Evolutionary conservation across 2,888 invertebrate genomes (phyloP), one percentile per base, ranked within the genome.

Genomic region (Cataglyphis albicans): DNA sequence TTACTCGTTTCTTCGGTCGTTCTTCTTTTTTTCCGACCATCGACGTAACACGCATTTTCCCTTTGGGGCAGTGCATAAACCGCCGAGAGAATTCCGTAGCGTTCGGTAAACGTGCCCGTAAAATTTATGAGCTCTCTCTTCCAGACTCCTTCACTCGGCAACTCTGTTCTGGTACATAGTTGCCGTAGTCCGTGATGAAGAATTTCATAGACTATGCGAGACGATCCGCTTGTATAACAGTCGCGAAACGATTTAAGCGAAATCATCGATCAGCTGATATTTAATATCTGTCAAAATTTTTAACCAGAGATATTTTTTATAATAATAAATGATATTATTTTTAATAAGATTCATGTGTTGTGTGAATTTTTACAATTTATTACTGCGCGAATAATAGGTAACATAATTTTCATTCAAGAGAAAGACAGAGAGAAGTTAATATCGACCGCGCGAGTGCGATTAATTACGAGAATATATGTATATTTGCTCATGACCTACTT

Each of bases 61-160:
- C 35, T 64, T 29, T 41, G 21, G 32, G 44, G 15, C 61, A 48
- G 29, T 70, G 41, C 70, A 63, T 65, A 70, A 83, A 83, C 32
- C 70, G 41, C n/a, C 73, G 73, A 48, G 59, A 67, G 61, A 41
- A 61, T 76, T 41, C 25, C 35, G 44, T 64, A 70, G 76, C 48
- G n/a, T 29, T 57, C 52, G 72, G 81, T 25, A 68, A 78, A 82
- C 63, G 76, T 38, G 55, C 25, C 64, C 83, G 64, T 80, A 70
- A 83, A 83, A 80, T 83, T 83, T 64, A 83, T 80, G 72, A 35
- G 25, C 55, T 83, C 76, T 63, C 55, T 83, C 76, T 63, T 82
- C 32, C 67, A 67, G 55, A 35, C 61, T 68, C 41, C 44, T 83
- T 80, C 64, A 57, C 80, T 82, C 68, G 35, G 78, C 44, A 68